Base-by-base conservation (phyloP, 2,888 invertebrate species). In the Diabrotica balteata region DNA sequence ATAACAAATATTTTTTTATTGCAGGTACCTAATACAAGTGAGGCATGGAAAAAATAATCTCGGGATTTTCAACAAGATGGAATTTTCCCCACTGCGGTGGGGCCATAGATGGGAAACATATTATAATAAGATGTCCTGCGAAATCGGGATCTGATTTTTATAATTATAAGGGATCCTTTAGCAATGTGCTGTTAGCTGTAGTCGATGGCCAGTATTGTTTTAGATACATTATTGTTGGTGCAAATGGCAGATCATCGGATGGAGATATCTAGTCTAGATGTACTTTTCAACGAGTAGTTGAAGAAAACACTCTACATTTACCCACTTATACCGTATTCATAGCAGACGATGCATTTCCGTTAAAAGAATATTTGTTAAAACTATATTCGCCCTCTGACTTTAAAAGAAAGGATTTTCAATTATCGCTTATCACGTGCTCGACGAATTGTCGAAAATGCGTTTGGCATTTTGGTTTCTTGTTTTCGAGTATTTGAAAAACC, bases 151-250 rank as follows among this genome's bases (percentile, higher is more conserved):
- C 53, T 58, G 46, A 32, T 22, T 58, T 45, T 58, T 58, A 58
- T 58, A 58, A 58, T 47, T 45, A 46, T 58, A 58, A 58, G 11
- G 58, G 58, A 45, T 58, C 58, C 7, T 58, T 58, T 46, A 46
- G 58, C 58, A 58, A 46, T 32, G 17, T 54, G 8, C 22, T 54
- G 10, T 17, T 54, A 32, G 54, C 46, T 9, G n/a, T n/a, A n/a
- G n/a, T n/a, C n/a, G n/a, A n/a, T n/a, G n/a, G n/a, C n/a, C n/a
- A n/a, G n/a, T n/a, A n/a, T n/a, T n/a, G n/a, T n/a, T n/a, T n/a
- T n/a, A n/a, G n/a, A n/a, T n/a, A n/a, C n/a, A n/a, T n/a, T n/a
- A n/a, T n/a, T n/a, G n/a, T n/a, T n/a, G n/a, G n/a, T n/a, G n/a
- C n/a, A n/a, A n/a, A n/a, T n/a, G n/a, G n/a, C n/a, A n/a, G n/a